Evolutionary conservation across 2,113 vertebrate genomes (phyloP), one percentile per base, ranked within the genome.

Genomic region (Atrichornis clamosus): DNA sequence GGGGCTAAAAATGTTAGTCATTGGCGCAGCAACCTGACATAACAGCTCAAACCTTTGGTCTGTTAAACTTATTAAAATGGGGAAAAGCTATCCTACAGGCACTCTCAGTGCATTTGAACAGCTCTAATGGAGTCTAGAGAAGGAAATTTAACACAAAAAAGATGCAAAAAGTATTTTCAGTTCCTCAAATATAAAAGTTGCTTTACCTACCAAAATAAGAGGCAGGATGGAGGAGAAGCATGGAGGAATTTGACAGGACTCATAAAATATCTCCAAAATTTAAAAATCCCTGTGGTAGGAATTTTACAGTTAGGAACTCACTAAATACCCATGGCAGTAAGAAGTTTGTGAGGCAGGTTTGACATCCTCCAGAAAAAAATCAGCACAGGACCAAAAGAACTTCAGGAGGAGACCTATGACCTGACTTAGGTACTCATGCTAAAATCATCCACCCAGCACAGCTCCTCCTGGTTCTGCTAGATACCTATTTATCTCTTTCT

Each of bases 31-130:
- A 80, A 84, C 72, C 13, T 82, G 62, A 68, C 53, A 64, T 50
- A 89, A 79, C 65, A 94, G 60, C 44, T 84, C 64, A 93, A 91
- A 49, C 3, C 19, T 89, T 60, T 64, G 20, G 60, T 84, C 81
- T 95, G 94, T 15, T 91, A 89, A 92, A 89, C 7, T 12, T 52
- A 76, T 94, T 92, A 94, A 92, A 82, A 63, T 67, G 41, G 33
- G 13, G 28, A 49, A 75, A 94, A 94, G 26, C 41, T 87, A 15
- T 82, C 53, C 46, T 91, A 68, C 84, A 85, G 77, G 64, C 59
- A 49, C 41, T 49, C 42, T 84, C 50, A 72, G 50, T 74, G 91
- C 6, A 3, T 90, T 84, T 75, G 13, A 87, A 35, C 30, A 81
- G 46, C 8, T 75, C 30, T 67, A 41, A 26, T 33, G 39, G 26